Percentiles rank a stretch among this genome's conserved stretches.
These are phyloP conservation scores for Ctenoplectra terminalis DNA, from an alignment of 1,140 invertebrate species.

Conservation along the genomic window DNA sequence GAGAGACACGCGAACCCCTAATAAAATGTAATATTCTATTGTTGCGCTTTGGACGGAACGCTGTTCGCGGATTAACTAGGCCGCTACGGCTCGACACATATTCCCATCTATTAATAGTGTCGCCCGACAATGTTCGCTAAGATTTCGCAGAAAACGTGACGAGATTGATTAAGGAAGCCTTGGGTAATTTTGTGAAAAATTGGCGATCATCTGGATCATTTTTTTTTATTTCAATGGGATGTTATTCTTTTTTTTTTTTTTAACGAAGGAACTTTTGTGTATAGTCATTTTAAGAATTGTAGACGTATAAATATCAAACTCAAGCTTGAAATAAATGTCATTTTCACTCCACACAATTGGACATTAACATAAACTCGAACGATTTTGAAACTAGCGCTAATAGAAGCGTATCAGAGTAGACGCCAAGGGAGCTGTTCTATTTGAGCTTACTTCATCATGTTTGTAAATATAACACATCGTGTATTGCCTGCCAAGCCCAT, in stretches of 20 bases:
- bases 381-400: neutral
- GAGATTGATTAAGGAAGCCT: neutral
- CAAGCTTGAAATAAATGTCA: neutral
- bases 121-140: neutral
- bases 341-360: neutral
- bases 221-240: too few species aligned
- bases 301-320: neutral
- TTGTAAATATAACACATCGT: conserved; percentile 16
- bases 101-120: conserved; percentile 44
- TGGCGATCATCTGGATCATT: too few species aligned
- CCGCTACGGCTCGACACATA: conserved; percentile 13
- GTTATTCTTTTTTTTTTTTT: too few species aligned
- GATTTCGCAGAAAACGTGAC: conserved; percentile 15
- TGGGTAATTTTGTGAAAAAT: too few species aligned
- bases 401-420: neutral
- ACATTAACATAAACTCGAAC: neutral
- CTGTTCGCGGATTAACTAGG: conserved; percentile 25
- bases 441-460: neutral
- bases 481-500: conserved; percentile 38
- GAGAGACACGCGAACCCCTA: neutral
- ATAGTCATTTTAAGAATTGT: too few species aligned
- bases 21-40: conserved; percentile 44
- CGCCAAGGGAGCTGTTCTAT: neutral
- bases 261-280: too few species aligned
- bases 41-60: conserved; percentile 1